Conservation (phyloP, 2,888 invertebrate species). For the Chrysolina americana region DNA sequence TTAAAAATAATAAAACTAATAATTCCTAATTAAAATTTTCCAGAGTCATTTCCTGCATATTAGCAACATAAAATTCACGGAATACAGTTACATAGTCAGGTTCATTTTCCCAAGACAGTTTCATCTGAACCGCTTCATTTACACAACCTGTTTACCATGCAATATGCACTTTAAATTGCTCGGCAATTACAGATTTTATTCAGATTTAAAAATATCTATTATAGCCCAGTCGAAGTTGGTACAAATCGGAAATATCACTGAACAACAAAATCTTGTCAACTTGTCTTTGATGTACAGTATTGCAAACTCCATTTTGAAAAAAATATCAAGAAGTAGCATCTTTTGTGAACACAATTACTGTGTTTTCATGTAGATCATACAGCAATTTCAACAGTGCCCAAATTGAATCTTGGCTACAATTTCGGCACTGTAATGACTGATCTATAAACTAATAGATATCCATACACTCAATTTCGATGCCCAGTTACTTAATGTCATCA, state of each 20-base stretch:
- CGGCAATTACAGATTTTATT: conserved; percentile 23
- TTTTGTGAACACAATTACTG: no score
- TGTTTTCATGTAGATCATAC: not conserved
- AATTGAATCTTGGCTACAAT: not conserved
- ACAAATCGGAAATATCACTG: not conserved
- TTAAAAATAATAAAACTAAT: conserved; percentile 41
- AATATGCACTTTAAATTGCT: conserved; percentile 8
- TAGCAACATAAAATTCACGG: conserved; percentile 30
- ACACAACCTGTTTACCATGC: conserved; percentile 37
- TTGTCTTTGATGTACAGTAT: no score
- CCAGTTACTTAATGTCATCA: not conserved
- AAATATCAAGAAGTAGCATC: no score
- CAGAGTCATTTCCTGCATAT: conserved; percentile 39
- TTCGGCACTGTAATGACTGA: not conserved
- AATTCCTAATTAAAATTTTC: conserved; percentile 38
- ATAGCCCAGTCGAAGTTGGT: not conserved
- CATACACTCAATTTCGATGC: not conserved
- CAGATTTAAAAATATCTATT: conserved; percentile 7
- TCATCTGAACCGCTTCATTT: conserved; percentile 18
- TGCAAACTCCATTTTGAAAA: no score
- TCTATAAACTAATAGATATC: not conserved
- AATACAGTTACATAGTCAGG: conserved; percentile 40
- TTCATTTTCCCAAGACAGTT: conserved; percentile 51
- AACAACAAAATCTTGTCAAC: not conserved
- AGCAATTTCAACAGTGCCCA: not conserved